phyloP scores from a whole-genome alignment of 2,797 vertebrate genomes.

The Brachyalestes nurse region DNA sequence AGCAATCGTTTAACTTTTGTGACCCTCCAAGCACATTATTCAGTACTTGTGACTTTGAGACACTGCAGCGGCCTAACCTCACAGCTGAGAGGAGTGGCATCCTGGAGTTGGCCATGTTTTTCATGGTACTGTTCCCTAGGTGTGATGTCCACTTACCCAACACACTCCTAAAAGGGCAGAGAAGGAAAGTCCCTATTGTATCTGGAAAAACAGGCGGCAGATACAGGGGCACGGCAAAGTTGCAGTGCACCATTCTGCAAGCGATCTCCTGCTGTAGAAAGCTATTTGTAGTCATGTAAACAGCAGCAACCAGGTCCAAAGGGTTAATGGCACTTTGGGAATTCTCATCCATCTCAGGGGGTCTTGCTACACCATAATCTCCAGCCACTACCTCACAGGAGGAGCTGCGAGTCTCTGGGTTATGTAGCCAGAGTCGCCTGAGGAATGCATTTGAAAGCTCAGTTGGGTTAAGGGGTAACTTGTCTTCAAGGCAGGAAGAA shows the following conservation, averaged over 20 bases:
- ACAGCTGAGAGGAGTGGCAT: slow-evolving; percentile 76
- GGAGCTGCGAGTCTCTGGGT: slow-evolving; percentile 69
- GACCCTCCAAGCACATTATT: slow-evolving; percentile 73
- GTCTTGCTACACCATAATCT: slow-evolving; percentile 31
- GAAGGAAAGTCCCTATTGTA: slow-evolving; percentile 71
- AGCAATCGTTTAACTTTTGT: slow-evolving; percentile 68
- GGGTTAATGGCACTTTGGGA: slow-evolving; percentile 69
- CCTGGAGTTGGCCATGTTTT: slow-evolving; percentile 70
- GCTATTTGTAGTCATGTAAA: slow-evolving; percentile 78
- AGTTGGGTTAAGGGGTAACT: slow-evolving; percentile 57
- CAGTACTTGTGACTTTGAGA: slow-evolving; percentile 84
- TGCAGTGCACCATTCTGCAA: slow-evolving; percentile 81
- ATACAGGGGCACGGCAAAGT: slow-evolving; percentile 84
- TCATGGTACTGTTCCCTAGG: slow-evolving; percentile 65
- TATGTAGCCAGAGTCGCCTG: slow-evolving; percentile 71
- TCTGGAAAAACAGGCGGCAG: slow-evolving; percentile 72
- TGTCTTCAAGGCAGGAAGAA: slow-evolving; percentile 66
- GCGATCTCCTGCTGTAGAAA: slow-evolving; percentile 84
- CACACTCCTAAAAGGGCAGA: slow-evolving; percentile 81
- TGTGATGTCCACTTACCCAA: slow-evolving; percentile 75
- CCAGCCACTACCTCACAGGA: slow-evolving; percentile 45
- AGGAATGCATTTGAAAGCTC: slow-evolving; percentile 74
- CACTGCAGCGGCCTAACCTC: slow-evolving; percentile 67
- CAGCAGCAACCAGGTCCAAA: slow-evolving; percentile 81
- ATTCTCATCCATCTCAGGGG: slow-evolving; percentile 44